Evolutionary conservation across 2,113 vertebrate genomes (phyloP), one percentile per base, ranked within the genome.

Genomic region (Rhinoptilus africanus): DNA sequence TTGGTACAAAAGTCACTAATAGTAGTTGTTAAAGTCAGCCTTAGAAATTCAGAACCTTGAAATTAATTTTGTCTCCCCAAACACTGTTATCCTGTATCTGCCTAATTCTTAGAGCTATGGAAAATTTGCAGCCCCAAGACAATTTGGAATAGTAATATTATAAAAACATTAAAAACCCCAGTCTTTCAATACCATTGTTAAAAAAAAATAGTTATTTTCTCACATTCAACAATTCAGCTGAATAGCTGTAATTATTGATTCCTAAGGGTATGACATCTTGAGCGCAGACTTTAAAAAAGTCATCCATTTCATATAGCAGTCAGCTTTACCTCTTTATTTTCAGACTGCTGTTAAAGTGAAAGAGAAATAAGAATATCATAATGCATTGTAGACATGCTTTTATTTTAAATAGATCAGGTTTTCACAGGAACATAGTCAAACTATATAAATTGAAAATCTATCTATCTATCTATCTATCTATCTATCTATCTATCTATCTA

Each of bases 21-120:
- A 76, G 19, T 24, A 57, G 56, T 69, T 69, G 74, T 91, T 89
- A 60, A 77, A 78, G 15, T 30, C 66, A 79, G 18, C 12, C n/a
- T 81, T 80, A 92, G 51, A 85, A 78, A 45, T 56, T 77, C n/a
- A 66, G 30, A 88, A 60, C 30, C n/a, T 67, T 72, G 14, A 74
- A 73, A 77, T 73, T 74, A 78, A 64, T 85, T 82, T 71, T 39
- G 48, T 9, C 6, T 74, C 13, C 19, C 20, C 30, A 63, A 72
- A 30, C 34, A 10, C 18, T 59, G 21, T 63, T 72, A 60, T 37
- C 37, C 13, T 62, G 9, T 78, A 37, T 51, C 54, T 72, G 39
- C 14, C 13, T 71, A 57, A 71, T 66, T 88, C 74, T 77, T 34
- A 62, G 34, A 64, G 9, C 4, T 56, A 20, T 50, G 26, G 57